Evolutionary conservation across 2,113 vertebrate genomes (phyloP), one percentile per base, ranked within the genome.

Genomic region (Empidonax traillii): DNA sequence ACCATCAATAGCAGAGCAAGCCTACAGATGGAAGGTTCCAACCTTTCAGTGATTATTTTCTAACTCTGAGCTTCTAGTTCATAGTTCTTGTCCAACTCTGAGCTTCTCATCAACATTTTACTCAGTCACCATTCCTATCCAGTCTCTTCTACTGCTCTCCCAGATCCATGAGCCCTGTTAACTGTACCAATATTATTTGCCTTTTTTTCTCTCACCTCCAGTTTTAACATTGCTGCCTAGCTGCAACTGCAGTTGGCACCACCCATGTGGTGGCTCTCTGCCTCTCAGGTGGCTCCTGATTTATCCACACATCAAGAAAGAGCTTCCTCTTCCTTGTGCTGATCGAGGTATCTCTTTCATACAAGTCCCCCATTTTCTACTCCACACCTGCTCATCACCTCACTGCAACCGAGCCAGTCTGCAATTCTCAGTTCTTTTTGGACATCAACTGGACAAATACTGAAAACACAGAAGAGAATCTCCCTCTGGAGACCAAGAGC

Each of bases 301-400:
- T 41, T 41, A 41, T 41, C 11, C 39, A 41, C 39, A 41, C 39
- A 41, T 41, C 39, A 41, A 41, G 39, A 4, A 41, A 41, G 39
- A 41, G 39, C 53, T 39, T 33, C 44, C 15, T 67, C 52, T 71
- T 71, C 19, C 24, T 59, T 24, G 43, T 43, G 31, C 47, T 73
- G 30, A 62, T 6, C 0, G 0, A 73, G 12, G 8, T 12, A 6
- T 23, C 27, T 41, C n/a, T 69, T 83, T 37, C 31, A 20, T 47
- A 24, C 16, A 67, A 10, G 14, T 79, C 35, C 22, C 9, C 6
- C 2, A 0, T 69, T 79, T 56, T 53, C n/a, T 52, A 16, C 33
- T 71, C 44, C 24, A 56, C 1, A 2, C 7, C 41, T 43, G n/a
- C 27, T 86, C 51, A 27, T 89, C 33, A 86, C 9, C 30, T 79